Evolutionary conservation across 2,797 vertebrate species (phyloP).

Genomic region (Tragopan temminckii): DNA sequence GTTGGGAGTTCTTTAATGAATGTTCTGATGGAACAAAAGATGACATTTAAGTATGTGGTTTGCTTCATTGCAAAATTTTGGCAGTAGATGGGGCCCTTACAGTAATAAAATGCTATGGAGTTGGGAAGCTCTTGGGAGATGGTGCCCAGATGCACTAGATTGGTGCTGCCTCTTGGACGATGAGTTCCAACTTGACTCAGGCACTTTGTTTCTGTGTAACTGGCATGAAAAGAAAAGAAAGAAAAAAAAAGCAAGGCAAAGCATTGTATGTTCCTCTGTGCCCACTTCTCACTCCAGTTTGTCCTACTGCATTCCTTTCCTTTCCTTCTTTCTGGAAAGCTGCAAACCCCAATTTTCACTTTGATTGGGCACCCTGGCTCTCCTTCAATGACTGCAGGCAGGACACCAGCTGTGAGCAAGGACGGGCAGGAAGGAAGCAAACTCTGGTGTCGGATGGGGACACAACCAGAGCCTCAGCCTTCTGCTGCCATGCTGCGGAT

Average conservation of each 20-base stretch:
- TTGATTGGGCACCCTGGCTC: not conserved
- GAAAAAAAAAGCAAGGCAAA: not conserved
- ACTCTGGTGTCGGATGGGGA: not conserved
- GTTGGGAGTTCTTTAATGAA: not conserved
- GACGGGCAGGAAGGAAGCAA: not conserved
- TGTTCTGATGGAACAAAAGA: conserved; percentile 10
- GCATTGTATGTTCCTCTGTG: not conserved
- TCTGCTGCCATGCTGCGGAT: not conserved
- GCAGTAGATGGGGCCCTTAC: conserved; percentile 72
- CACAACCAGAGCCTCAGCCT: not conserved
- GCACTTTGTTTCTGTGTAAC: not conserved
- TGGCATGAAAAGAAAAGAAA: not conserved
- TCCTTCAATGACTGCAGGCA: accelerated
- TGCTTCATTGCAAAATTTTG: conserved; percentile 57
- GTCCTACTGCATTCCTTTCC: not conserved
- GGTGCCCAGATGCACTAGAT: not conserved
- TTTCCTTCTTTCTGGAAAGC: not conserved
- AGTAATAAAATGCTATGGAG: not conserved
- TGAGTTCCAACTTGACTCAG: not conserved
- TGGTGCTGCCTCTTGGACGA: not conserved
- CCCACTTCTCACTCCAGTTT: not conserved
- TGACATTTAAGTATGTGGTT: not conserved
- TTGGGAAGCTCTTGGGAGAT: conserved; percentile 21
- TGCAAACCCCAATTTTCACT: accelerated
- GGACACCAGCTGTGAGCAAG: accelerated